Percentiles rank a stretch among this genome's conserved stretches.
Conservation (phyloP, 2,113 vertebrate genomes). For the Miniopterus natalensis region DNA sequence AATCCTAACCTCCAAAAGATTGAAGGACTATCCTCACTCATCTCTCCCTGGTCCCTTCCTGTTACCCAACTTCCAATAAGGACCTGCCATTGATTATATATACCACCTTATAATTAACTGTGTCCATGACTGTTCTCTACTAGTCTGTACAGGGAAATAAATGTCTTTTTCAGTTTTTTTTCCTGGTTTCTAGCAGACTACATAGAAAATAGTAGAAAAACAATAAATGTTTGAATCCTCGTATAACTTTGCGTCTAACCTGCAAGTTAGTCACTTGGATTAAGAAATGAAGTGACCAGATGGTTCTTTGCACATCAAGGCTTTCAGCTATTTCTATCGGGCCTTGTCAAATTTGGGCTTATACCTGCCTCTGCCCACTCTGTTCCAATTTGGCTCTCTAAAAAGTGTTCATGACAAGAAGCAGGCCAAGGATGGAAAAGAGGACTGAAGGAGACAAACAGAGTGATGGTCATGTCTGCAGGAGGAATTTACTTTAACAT, state of each 20-base stretch:
- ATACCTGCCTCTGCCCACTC: neutral
- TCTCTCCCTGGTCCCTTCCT: neutral
- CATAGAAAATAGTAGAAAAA: neutral
- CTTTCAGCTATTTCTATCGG: neutral
- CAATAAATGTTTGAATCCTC: neutral
- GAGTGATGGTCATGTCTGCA: neutral
- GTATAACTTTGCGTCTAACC: neutral
- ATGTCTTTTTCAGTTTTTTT: constrained; percentile 33
- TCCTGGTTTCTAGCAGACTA: neutral
- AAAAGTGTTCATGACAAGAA: neutral
- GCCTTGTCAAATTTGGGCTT: neutral
- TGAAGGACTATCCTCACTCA: neutral
- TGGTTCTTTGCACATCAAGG: neutral
- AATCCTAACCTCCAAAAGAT: neutral
- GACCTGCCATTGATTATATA: neutral
- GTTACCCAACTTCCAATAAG: neutral
- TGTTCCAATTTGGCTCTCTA: neutral
- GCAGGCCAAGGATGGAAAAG: neutral
- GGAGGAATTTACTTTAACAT: neutral
- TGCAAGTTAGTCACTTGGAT: neutral
- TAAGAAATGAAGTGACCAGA: neutral
- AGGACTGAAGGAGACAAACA: neutral
- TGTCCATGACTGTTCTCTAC: neutral
- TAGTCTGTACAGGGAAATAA: neutral
- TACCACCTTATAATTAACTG: neutral